Percentiles rank a stretch among this genome's conserved stretches.
Conservation (phyloP, 2,113 vertebrate genomes). For the Ictalurus punctatus region DNA sequence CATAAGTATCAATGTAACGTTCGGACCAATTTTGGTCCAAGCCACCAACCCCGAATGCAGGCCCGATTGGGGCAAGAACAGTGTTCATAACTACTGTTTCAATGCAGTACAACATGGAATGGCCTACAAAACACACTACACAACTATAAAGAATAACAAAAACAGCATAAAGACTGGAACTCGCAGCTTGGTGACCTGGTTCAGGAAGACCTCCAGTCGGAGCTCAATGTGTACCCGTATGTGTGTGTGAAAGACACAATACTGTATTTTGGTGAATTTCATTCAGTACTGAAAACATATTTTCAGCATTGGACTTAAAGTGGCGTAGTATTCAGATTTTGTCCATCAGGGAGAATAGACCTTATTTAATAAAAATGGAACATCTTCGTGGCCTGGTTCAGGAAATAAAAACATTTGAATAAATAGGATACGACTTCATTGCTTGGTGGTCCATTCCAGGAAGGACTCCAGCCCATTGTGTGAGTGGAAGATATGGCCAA, state of each 20-base stretch:
- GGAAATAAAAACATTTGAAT: background rate
- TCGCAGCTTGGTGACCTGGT: background rate
- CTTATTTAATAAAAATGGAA: conserved; percentile 16
- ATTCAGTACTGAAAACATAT: background rate
- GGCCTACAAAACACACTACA: background rate
- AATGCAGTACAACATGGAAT: background rate
- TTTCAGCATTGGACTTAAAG: background rate
- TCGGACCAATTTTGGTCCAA: background rate
- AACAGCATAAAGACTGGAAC: background rate
- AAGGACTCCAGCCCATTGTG: background rate
- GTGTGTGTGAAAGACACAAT: background rate
- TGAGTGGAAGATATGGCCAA: background rate
- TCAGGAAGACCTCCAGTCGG: background rate
- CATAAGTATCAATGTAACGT: background rate
- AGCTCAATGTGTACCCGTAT: background rate
- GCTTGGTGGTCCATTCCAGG: background rate
- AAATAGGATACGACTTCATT: background rate
- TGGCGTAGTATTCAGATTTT: background rate
- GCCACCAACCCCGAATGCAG: background rate
- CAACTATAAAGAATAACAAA: background rate
- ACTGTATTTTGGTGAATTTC: background rate
- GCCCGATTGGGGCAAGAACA: background rate
- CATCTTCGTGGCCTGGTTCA: background rate
- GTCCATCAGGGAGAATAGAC: background rate
- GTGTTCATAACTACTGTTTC: background rate